A percentile compares a stretch with the other conserved stretches of the same genome.
These are phyloP conservation scores for Gastracanthus pulcherrimus DNA, from an alignment of 2,888 invertebrate genomes.

Conservation along the genomic window DNA sequence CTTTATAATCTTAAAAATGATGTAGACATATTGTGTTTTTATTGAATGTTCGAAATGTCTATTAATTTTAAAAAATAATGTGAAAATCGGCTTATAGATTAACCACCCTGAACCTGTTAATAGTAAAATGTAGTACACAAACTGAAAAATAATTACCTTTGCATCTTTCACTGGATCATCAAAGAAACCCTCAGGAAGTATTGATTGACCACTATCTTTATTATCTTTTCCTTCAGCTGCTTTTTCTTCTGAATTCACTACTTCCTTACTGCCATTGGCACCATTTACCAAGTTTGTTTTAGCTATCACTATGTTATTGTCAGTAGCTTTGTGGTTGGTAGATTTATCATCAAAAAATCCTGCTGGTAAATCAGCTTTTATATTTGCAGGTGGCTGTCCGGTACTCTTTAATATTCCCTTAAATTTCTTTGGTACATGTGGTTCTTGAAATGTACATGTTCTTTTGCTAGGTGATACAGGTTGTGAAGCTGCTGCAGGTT, in stretches of 20 bases:
- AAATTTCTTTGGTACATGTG: slow-evolving; percentile 78
- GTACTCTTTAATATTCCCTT: slow-evolving; percentile 84
- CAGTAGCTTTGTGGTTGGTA: slow-evolving; percentile 21
- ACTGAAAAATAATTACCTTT: slow-evolving; percentile 81
- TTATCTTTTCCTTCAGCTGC: slow-evolving; percentile 42
- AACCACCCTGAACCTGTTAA: no score
- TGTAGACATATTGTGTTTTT: no score
- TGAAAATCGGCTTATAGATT: no score
- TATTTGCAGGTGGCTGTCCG: slow-evolving; percentile 31
- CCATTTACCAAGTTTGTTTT: slow-evolving; percentile 10
- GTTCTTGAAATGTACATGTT: slow-evolving; percentile 66
- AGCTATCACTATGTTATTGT: slow-evolving; percentile 47
- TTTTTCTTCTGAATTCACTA: slow-evolving; percentile 60
- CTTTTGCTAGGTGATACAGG: slow-evolving; percentile 76
- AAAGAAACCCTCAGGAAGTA: slow-evolving; percentile 91
- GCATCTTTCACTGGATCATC: slow-evolving; percentile 91
- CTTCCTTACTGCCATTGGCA: slow-evolving; percentile 48
- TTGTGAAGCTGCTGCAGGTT: slow-evolving; percentile 79
- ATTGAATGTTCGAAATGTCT: no score
- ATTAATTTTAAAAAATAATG: no score
- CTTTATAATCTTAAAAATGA: not conserved
- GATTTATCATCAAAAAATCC: slow-evolving; percentile 78
- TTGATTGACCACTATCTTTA: slow-evolving; percentile 58
- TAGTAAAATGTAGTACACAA: not conserved
- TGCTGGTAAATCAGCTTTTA: slow-evolving; percentile 72